Conservation (phyloP, 2,113 vertebrate species). For the Pelobates fuscus region DNA sequence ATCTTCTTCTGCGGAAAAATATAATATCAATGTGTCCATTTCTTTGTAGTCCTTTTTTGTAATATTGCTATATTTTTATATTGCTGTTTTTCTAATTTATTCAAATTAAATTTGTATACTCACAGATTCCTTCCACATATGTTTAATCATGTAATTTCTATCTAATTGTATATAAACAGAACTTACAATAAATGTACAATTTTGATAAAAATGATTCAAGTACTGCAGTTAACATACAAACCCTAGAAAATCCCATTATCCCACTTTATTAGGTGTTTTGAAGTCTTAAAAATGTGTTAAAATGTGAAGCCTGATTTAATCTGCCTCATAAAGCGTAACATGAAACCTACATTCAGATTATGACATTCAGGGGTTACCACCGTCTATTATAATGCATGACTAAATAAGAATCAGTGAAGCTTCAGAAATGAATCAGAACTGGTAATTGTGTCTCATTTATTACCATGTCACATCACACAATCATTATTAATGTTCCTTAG, state of each 20-base stretch:
- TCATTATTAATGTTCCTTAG: not conserved
- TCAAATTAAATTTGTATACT: too few relatives aligned
- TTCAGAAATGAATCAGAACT: not conserved
- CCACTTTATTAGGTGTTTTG: not conserved
- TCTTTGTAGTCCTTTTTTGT: too few relatives aligned
- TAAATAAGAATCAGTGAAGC: not conserved
- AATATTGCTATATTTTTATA: too few relatives aligned
- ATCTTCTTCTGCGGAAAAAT: too few relatives aligned
- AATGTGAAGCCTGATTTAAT: not conserved
- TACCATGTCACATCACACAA: not conserved
- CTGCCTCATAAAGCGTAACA: not conserved
- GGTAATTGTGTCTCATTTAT: not conserved
- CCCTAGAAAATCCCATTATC: not conserved
- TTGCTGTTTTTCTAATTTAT: too few relatives aligned
- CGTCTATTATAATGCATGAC: not conserved
- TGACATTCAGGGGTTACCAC: not conserved
- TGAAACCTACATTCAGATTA: not conserved
- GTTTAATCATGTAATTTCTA: too few relatives aligned
- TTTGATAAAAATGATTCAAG: too few relatives aligned
- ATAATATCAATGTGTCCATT: too few relatives aligned
- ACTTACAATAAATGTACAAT: too few relatives aligned
- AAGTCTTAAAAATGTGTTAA: not conserved
- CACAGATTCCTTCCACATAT: too few relatives aligned
- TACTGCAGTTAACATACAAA: not conserved
- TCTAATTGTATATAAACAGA: too few relatives aligned